Evolutionary conservation across 2,888 invertebrate genomes (phyloP).

Genomic region (Lysandra coridon): DNA sequence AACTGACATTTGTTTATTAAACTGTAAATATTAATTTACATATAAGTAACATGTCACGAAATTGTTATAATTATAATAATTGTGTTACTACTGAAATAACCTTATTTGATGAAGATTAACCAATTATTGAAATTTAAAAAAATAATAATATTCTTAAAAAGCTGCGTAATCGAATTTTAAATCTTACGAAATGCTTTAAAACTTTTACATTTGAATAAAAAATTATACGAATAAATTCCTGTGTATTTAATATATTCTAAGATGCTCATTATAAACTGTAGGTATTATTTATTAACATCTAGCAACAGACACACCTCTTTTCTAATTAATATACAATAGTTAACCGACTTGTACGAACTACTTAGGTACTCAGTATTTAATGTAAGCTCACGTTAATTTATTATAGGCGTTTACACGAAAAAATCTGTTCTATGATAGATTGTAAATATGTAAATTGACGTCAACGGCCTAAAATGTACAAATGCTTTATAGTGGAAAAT

Average conservation of each 20-base stretch:
- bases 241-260: background rate
- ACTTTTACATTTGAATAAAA: background rate
- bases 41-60: background rate
- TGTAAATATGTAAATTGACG: background rate
- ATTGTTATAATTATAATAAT: background rate
- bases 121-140: background rate
- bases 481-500: background rate
- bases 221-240: background rate
- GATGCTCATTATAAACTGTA: background rate
- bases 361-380: background rate
- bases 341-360: background rate
- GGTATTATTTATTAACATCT: background rate
- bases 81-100: background rate
- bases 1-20: slow-evolving; percentile 10
- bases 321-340: slow-evolving; percentile 7
- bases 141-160: background rate
- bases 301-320: background rate
- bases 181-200: background rate
- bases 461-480: background rate
- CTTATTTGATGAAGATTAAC: background rate
- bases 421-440: background rate
- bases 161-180: background rate
- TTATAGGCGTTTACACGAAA: background rate
- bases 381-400: background rate
- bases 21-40: background rate